phyloP scores from a whole-genome alignment of 2,113 vertebrate species.

The Murina feae region DNA sequence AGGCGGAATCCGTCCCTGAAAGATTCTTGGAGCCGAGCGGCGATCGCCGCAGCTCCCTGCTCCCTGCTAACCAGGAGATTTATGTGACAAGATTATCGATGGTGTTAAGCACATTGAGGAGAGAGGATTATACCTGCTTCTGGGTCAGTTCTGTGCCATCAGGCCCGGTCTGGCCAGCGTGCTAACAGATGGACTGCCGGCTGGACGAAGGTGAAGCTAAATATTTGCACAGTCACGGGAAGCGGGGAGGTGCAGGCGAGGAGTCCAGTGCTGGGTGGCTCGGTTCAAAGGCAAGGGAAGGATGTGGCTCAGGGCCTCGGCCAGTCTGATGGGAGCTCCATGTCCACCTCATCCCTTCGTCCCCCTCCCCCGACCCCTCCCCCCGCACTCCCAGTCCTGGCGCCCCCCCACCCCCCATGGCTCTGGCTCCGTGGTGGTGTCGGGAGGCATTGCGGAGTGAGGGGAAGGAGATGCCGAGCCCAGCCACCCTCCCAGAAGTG shows the following conservation, averaged over 20 bases:
- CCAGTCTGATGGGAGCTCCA: background rate
- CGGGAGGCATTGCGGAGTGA: background rate
- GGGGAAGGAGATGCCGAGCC: background rate
- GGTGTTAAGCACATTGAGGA: conserved; percentile 75
- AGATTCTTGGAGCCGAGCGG: conserved; percentile 65
- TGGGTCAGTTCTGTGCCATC: conserved; percentile 63
- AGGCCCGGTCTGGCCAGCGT: conserved; percentile 9
- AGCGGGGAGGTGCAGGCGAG: background rate
- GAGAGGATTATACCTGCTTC: conserved; percentile 72
- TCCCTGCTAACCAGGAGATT: conserved; percentile 65
- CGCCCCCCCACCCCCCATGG: conserved; percentile 1
- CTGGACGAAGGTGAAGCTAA: background rate
- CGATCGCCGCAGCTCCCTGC: conserved; percentile 49
- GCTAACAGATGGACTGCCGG: conserved; percentile 47
- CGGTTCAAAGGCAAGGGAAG: background rate
- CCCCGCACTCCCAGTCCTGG: background rate
- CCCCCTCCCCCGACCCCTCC: too few species aligned
- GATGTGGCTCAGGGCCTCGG: background rate
- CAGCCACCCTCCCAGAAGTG: background rate
- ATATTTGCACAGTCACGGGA: background rate
- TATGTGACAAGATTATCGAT: conserved; percentile 73
- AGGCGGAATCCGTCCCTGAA: conserved; percentile 58
- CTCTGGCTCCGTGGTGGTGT: background rate
- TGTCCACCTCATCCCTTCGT: background rate
- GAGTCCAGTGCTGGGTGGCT: background rate